Evolutionary conservation across 2,797 vertebrate genomes (phyloP), one percentile per base, ranked within the genome.

Genomic region (Chrosomus eos): DNA sequence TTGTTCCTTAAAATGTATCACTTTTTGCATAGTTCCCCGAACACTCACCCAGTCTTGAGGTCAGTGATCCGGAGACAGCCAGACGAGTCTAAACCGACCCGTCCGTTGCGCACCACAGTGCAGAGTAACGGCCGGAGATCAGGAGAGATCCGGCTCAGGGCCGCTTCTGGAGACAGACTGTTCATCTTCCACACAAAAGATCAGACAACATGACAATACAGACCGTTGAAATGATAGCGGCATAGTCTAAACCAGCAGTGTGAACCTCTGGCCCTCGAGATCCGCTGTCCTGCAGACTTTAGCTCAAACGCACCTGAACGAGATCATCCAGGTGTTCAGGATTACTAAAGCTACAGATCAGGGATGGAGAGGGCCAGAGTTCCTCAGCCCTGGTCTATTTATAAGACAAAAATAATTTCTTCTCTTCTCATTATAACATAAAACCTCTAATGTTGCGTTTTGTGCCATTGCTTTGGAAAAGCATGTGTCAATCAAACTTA

Each of bases 21-120:
- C 9, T 14, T 23, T 31, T 33, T 66, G 18, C 28, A 19, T 7
- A 36, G 55, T 31, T 51, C 14, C 19, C 16, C 19, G 26, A 76
- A 74, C 90, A 88, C 97, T 94, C 92, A 99, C 98, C 98, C 98
- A 51, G 97, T 98, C 91, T 99, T 99, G 88, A 99, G 96, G 93
- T 99, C 98, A 71, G 98, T 99, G 91, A 99, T 97, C 67, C 97
- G 95, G 87, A 99, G 96, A 89, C 96, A 97, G 92, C 96, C 98
- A 0, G 97, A 98, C 79, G 98, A 97, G 93, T 99, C 98, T 85
- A 99, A 94, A 66, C 98, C 98, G 33, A 99, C 97, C 40, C 97
- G 97, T 58, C 98, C 97, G 87, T 99, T 98, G 83, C 97, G 95
- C 88, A 99, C 97, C 84, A 99, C 96, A 1, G 95, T 96, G 92